Conservation (phyloP, 2,888 invertebrate genomes). For the Eubasilissa splendida region DNA sequence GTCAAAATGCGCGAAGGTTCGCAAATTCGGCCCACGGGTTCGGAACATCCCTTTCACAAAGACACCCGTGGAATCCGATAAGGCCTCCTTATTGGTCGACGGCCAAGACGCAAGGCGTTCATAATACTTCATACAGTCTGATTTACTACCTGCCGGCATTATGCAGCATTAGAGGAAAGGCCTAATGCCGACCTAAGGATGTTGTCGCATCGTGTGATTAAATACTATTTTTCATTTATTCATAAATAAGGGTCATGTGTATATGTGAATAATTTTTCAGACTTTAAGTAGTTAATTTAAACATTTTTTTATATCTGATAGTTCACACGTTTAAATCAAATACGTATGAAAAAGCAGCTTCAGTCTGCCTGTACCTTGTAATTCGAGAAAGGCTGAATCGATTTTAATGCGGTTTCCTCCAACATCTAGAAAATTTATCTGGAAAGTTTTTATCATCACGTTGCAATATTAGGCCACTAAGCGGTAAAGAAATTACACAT, state of each 20-base stretch:
- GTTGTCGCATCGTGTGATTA: background rate
- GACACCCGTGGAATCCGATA: slow-evolving; percentile 71
- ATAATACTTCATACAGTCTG: slow-evolving; percentile 57
- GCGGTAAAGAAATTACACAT: too few relatives aligned
- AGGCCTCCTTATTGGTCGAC: slow-evolving; percentile 62
- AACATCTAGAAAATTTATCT: too few relatives aligned
- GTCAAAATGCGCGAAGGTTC: background rate
- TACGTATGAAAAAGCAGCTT: too few relatives aligned
- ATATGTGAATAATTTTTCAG: too few relatives aligned
- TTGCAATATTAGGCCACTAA: too few relatives aligned
- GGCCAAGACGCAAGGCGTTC: slow-evolving; percentile 36
- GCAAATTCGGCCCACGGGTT: background rate
- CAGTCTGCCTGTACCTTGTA: too few relatives aligned
- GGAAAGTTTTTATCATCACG: too few relatives aligned
- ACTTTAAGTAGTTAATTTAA: too few relatives aligned
- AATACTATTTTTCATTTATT: slow-evolving; percentile 7
- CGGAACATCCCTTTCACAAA: slow-evolving; percentile 60
- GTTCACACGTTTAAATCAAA: too few relatives aligned
- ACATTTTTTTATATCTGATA: too few relatives aligned
- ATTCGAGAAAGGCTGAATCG: too few relatives aligned
- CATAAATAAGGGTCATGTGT: background rate
- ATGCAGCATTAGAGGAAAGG: slow-evolving; percentile 51
- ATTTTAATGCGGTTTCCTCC: too few relatives aligned
- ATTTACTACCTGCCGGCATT: slow-evolving; percentile 58
- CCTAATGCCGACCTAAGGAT: slow-evolving; percentile 14